phyloP scores from a whole-genome alignment of 2,113 vertebrate species.

The Ctenomys sociabilis region DNA sequence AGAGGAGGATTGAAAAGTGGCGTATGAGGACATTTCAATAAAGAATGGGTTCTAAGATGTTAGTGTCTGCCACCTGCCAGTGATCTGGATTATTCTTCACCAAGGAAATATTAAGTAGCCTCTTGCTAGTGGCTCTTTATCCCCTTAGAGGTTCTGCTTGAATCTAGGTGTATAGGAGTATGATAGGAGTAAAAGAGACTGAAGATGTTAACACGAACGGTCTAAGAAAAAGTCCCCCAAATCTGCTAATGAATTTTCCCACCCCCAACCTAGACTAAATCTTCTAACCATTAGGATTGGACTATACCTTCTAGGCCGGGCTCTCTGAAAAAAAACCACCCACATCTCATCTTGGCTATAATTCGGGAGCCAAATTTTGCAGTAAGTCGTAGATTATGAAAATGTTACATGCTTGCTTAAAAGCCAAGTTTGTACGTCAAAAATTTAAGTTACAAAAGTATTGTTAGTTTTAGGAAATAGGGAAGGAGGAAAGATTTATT shows the following conservation, averaged over 20 bases:
- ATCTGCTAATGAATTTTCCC: neutral
- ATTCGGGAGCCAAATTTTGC: neutral
- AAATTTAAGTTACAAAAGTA: conserved; percentile 34
- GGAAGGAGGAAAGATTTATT: neutral
- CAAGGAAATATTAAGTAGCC: neutral
- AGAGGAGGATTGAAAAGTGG: neutral
- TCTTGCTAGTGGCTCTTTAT: neutral
- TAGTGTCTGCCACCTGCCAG: neutral
- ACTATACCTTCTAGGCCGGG: conserved; percentile 27
- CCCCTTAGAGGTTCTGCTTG: neutral
- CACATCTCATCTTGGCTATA: conserved; percentile 19
- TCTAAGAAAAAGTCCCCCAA: conserved; percentile 16
- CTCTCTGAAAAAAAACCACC: neutral
- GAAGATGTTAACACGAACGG: conserved; percentile 9
- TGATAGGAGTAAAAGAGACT: neutral
- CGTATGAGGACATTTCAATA: neutral
- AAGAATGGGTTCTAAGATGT: neutral
- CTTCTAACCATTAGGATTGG: neutral
- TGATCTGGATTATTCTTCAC: neutral
- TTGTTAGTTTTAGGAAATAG: conserved; percentile 46
- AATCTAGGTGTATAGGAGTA: neutral
- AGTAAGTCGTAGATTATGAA: neutral
- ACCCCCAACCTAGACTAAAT: neutral
- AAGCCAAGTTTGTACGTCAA: neutral
- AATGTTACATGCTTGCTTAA: neutral